A percentile compares a stretch with the other conserved stretches of the same genome.
Evolutionary conservation across 30 jellyfish, hydroid and myxozoan genomes (phyloP).

Genomic region (Hydractinia echinata): DNA sequence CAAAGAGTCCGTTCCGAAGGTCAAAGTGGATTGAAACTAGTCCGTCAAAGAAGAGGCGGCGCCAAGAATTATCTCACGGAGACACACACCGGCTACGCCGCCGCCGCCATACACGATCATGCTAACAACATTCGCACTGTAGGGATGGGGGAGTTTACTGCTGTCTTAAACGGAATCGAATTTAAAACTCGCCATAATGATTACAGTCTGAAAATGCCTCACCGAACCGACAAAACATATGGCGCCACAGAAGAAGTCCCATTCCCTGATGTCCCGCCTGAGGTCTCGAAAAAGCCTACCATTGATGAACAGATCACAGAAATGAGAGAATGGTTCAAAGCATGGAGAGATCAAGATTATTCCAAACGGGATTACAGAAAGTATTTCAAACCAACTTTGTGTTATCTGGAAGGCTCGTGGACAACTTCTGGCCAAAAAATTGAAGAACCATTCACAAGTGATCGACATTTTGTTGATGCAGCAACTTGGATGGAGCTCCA

Average conservation of each 20-base stretch:
- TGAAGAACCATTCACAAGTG: constrained; percentile 46
- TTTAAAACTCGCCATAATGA: constrained; percentile 94
- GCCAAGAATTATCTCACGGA: constrained; percentile 28
- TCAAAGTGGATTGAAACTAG: constrained; percentile 43
- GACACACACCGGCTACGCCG: constrained; percentile 45
- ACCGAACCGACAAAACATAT: neutral
- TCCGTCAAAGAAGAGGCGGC: constrained; percentile 21
- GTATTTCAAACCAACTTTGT: constrained; percentile 62
- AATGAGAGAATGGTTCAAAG: constrained; percentile 69
- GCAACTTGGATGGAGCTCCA: constrained; percentile 39
- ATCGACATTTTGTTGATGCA: constrained; percentile 51
- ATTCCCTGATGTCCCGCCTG: constrained; percentile 65
- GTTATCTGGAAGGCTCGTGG: constrained; percentile 87
- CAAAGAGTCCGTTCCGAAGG: constrained; percentile 88
- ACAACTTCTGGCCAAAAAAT: constrained; percentile 38
- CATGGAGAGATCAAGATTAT: constrained; percentile 62
- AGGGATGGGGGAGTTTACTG: constrained; percentile 68
- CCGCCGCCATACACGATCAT: constrained; percentile 49
- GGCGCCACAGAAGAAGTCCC: constrained; percentile 55
- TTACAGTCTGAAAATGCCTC: constrained; percentile 83
- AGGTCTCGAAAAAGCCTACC: neutral
- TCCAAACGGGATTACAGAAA: constrained; percentile 54
- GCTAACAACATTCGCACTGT: constrained; percentile 50
- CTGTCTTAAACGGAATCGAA: constrained; percentile 90
- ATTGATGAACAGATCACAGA: constrained; percentile 59